Evolutionary conservation across 92 coral and sea anemone species (phyloP).

Genomic region (Plumapathes pennacea): DNA sequence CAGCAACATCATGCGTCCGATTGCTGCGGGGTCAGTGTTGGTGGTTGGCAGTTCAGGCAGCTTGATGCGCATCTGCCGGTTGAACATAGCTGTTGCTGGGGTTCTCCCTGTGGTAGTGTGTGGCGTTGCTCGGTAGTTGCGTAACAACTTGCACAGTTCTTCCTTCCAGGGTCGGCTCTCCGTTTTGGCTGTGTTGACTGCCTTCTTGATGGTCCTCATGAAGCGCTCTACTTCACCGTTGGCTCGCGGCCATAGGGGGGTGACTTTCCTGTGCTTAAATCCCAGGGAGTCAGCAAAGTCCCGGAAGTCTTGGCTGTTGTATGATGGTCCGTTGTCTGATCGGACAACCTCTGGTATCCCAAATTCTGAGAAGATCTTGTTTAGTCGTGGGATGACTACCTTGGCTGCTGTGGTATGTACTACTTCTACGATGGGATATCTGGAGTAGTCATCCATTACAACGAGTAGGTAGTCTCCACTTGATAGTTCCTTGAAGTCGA

Average conservation of each 20-base stretch:
- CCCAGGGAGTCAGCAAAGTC: constrained; percentile 44
- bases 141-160: constrained; percentile 27
- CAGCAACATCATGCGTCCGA: no score
- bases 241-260: constrained; percentile 65
- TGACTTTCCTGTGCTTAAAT: constrained; percentile 58
- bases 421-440: constrained; percentile 33
- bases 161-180: constrained; percentile 39
- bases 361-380: constrained; percentile 39
- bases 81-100: constrained; percentile 47
- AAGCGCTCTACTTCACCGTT: constrained; percentile 57
- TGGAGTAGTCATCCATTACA: constrained; percentile 41
- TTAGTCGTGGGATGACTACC: constrained; percentile 19
- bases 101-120: constrained; percentile 52
- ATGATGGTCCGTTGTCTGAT: constrained; percentile 68
- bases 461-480: constrained; percentile 33
- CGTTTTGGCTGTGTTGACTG: constrained; percentile 29
- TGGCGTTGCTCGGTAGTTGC: constrained; percentile 55
- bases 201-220: constrained; percentile 50
- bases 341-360: constrained; percentile 34
- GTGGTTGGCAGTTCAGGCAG: constrained; percentile 33
- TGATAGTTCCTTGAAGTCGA: constrained; percentile 38
- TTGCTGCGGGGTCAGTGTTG: constrained; percentile 1
- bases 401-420: constrained; percentile 28
- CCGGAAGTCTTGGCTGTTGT: constrained; percentile 34
- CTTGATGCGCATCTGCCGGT: constrained; percentile 56